A percentile compares a stretch with the other conserved stretches of the same genome.
phyloP scores from a whole-genome alignment of 2,888 invertebrate genomes.

The Leptinotarsa haldemani region DNA sequence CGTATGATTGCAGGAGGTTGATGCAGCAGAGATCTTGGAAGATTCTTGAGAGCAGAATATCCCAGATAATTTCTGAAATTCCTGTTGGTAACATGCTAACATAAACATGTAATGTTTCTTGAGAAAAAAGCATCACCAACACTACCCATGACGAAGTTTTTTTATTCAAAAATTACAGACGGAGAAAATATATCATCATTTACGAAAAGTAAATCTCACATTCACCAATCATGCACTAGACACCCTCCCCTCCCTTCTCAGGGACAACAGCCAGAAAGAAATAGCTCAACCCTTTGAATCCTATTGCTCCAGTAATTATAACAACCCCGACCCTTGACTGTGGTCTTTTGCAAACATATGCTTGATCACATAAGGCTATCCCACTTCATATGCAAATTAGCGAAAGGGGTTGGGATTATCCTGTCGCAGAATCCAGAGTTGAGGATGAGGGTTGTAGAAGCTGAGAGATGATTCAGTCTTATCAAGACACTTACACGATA shows the following conservation, averaged over 20 bases:
- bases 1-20: too few species aligned
- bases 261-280: slow-evolving; percentile 15
- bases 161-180: too few species aligned
- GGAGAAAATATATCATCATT: too few species aligned
- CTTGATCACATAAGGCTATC: background rate
- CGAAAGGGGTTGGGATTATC: slow-evolving; percentile 26
- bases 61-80: too few species aligned
- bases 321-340: slow-evolving; percentile 25
- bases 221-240: slow-evolving; percentile 29
- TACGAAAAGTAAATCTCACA: background rate
- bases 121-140: too few species aligned
- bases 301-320: slow-evolving; percentile 39
- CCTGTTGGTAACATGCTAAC: too few species aligned
- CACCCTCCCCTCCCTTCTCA: slow-evolving; percentile 19
- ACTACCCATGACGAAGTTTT: too few species aligned
- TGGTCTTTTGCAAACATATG: slow-evolving; percentile 27
- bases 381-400: slow-evolving; percentile 41
- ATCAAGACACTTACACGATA: slow-evolving; percentile 31
- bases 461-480: slow-evolving; percentile 33
- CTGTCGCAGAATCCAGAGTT: slow-evolving; percentile 24
- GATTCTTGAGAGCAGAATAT: too few species aligned
- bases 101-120: too few species aligned
- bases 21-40: background rate
- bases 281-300: slow-evolving; percentile 41
- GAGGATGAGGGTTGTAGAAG: background rate